Conservation (phyloP, 2,888 invertebrate genomes). For the Mimachlamys varia region DNA sequence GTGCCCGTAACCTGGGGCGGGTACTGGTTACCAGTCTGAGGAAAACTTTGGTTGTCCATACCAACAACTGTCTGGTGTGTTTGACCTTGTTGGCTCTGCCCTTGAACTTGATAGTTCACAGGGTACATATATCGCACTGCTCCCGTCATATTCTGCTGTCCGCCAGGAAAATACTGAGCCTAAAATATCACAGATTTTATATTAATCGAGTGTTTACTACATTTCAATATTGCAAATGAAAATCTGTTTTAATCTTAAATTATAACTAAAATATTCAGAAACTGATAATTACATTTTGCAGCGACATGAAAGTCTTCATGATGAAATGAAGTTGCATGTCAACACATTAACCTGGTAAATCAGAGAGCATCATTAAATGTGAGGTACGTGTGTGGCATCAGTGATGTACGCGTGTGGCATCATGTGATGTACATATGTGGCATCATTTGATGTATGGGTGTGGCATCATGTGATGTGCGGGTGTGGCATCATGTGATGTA, state of each 20-base stretch:
- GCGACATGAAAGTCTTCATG: too few relatives aligned
- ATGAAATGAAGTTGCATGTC: too few relatives aligned
- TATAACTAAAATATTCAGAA: too few relatives aligned
- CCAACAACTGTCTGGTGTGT: slow-evolving; percentile 45
- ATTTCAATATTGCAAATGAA: background rate
- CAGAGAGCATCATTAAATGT: too few relatives aligned
- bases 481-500: too few relatives aligned
- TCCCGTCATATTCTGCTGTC: slow-evolving; percentile 59
- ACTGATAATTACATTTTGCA: too few relatives aligned
- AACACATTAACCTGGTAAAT: too few relatives aligned
- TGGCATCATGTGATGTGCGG: too few relatives aligned
- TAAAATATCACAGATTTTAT: slow-evolving; percentile 42
- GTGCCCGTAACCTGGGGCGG: slow-evolving; percentile 37
- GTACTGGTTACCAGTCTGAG: slow-evolving; percentile 43
- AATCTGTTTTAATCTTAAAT: background rate
- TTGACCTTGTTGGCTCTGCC: slow-evolving; percentile 47
- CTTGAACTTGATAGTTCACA: slow-evolving; percentile 54
- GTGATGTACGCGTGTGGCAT: too few relatives aligned
- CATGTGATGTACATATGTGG: too few relatives aligned
- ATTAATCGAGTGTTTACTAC: background rate
- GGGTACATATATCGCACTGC: slow-evolving; percentile 67
- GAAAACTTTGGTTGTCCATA: slow-evolving; percentile 45
- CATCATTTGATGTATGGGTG: too few relatives aligned
- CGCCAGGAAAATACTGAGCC: slow-evolving; percentile 62
- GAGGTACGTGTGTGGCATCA: too few relatives aligned